These are phyloP conservation scores for Silvanus unidentatus DNA, from an alignment of 2,888 invertebrate species.

Conservation along the genomic window DNA sequence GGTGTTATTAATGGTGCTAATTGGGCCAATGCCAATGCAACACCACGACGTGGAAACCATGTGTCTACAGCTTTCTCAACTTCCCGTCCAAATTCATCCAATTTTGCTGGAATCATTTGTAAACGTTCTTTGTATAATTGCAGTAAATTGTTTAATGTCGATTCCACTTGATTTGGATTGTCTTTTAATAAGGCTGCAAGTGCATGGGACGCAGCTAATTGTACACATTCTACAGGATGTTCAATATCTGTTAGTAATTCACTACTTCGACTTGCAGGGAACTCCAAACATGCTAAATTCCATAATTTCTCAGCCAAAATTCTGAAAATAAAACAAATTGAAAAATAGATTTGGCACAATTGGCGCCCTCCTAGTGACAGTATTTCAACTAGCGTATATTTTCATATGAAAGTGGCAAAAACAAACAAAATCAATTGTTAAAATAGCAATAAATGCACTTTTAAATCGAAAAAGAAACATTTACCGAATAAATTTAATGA, in stretches of 20 bases:
- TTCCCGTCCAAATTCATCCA: conserved; percentile 90
- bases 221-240: conserved; percentile 75
- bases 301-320: conserved; percentile 62
- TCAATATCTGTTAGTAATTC: conserved; percentile 65
- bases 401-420: background rate
- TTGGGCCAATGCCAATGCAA: conserved; percentile 74
- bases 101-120: conserved; percentile 73
- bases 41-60: conserved; percentile 86
- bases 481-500: too few relatives aligned
- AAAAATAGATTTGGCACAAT: conserved; percentile 24
- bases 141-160: conserved; percentile 60
- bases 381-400: too few relatives aligned
- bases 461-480: too few relatives aligned
- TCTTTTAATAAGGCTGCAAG: conserved; percentile 62
- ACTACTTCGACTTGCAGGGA: conserved; percentile 50
- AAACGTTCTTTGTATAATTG: conserved; percentile 71
- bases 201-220: conserved; percentile 76
- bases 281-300: conserved; percentile 51
- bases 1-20: conserved; percentile 69
- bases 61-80: conserved; percentile 79
- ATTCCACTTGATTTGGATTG: conserved; percentile 50
- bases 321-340: too few relatives aligned
- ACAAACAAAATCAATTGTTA: background rate
- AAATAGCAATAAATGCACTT: too few relatives aligned
- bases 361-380: too few relatives aligned